These are phyloP conservation scores for Dufourea novaeangliae DNA, from an alignment of 1,140 invertebrate species.

Conservation along the genomic window DNA sequence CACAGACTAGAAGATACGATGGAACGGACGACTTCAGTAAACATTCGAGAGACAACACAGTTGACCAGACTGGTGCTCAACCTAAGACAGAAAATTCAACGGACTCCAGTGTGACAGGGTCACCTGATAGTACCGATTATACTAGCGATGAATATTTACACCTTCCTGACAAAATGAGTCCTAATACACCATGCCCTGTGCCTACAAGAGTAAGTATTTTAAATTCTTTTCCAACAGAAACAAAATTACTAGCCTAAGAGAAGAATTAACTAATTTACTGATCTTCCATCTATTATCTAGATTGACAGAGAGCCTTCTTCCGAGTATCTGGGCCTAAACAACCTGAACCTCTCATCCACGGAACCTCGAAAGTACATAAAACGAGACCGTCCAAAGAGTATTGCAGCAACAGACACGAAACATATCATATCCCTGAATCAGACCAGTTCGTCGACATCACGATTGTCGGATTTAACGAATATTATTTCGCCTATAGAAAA, in stretches of 20 bases:
- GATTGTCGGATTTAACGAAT: conserved; percentile 67
- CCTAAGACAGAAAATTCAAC: conserved; percentile 72
- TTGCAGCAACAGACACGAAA: conserved; percentile 71
- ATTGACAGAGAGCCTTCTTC: conserved; percentile 73
- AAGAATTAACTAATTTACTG: neutral
- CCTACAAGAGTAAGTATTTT: conserved; percentile 66
- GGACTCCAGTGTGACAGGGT: conserved; percentile 79
- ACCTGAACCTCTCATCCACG: conserved; percentile 75
- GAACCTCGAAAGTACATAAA: conserved; percentile 79
- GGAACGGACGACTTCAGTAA: conserved; percentile 64
- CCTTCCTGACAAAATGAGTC: conserved; percentile 80
- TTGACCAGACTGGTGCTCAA: conserved; percentile 51
- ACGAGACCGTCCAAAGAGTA: conserved; percentile 75
- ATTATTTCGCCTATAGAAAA: conserved; percentile 66
- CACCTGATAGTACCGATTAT: conserved; percentile 81
- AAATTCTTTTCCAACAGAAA: neutral
- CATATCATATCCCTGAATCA: conserved; percentile 70
- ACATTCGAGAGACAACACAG: conserved; percentile 42
- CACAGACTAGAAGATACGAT: conserved; percentile 73
- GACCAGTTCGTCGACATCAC: conserved; percentile 70
- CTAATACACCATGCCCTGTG: conserved; percentile 66
- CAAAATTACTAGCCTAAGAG: neutral
- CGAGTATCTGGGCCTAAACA: conserved; percentile 75
- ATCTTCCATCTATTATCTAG: conserved; percentile 53
- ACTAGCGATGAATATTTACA: conserved; percentile 81